Base-by-base conservation (phyloP, 2,888 invertebrate genomes). In the Drosophila rellima region DNA sequence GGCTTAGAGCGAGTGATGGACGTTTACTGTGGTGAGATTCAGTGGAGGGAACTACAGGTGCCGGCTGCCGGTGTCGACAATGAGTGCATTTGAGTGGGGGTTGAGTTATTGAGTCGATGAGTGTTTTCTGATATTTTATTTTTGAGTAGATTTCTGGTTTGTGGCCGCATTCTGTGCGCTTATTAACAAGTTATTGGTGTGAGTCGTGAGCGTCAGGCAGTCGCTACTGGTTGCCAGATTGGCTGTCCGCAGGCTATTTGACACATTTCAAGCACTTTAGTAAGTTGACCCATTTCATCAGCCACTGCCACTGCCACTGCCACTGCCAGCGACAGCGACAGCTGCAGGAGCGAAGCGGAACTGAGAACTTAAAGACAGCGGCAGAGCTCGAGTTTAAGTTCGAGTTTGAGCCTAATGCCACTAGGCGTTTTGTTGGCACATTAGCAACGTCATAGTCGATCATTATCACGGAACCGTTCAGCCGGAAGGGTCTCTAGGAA, bases 221-320 rank as follows among this genome's bases (percentile, higher is more conserved):
- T 26, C 39, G 85, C 78, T 72, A 70, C 82, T 84, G 82, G 65
- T 70, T 67, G 72, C 62, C 54, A 51, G 51, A 71, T 68, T 70
- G 26, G 26, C 26, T 35, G 76, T 69, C 89, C 74, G 67, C 77
- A 72, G 90, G 80, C 85, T 57, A 81, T 86, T 77, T 88, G 81
- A 79, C 80, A 78, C 74, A 87, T 90, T 80, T 84, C 79, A 79
- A 62, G 52, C 82, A 71, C 74, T 61, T 78, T 70, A 72, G 72
- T 72, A 42, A 73, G 71, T 70, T 89, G 90, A 90, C 90, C 90
- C 87, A 89, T 85, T 87, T 90, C 77, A 70, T 59, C 44, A 13
- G 7, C 26, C 26, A 7, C 26, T 2, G 26, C 26, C 26, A n/a
- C n/a, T n/a, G 18, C 17, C 37, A 37, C 11, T 44, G 40, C 57